phyloP scores from a whole-genome alignment of 2,797 vertebrate species.

The Coregonus sp. region DNA sequence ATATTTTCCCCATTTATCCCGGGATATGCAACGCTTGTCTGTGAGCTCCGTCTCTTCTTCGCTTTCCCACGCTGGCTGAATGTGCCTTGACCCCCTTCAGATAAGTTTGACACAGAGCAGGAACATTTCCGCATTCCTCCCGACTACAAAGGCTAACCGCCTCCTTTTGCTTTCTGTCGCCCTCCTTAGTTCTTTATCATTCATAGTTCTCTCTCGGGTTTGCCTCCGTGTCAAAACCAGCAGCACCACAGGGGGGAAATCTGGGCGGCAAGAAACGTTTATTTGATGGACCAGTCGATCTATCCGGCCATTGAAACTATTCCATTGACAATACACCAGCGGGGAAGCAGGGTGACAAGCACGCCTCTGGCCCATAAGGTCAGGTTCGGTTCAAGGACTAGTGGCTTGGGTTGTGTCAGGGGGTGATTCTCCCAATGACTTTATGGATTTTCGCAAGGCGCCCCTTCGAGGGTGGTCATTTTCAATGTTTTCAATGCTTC shows the following conservation, averaged over 20 bases:
- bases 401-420: constrained; percentile 52
- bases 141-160: constrained; percentile 96
- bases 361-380: constrained; percentile 59
- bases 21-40: constrained; percentile 45
- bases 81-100: constrained; percentile 98
- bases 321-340: constrained; percentile 56
- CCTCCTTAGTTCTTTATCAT: constrained; percentile 84
- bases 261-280: constrained; percentile 40
- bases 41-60: constrained; percentile 76
- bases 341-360: constrained; percentile 51
- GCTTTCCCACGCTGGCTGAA: constrained; percentile 98
- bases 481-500: constrained; percentile 20
- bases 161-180: constrained; percentile 79
- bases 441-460: too few species aligned
- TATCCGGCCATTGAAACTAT: constrained; percentile 39
- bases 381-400: constrained; percentile 70
- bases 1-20: constrained; percentile 53
- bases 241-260: constrained; percentile 65
- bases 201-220: constrained; percentile 82
- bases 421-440: constrained; percentile 14
- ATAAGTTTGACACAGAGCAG: constrained; percentile 97
- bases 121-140: constrained; percentile 99
- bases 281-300: constrained; percentile 67
- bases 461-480: constrained; percentile 56
- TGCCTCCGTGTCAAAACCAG: constrained; percentile 81